Evolutionary conservation across 2,888 invertebrate genomes (phyloP).

Genomic region (Phlogophora meticulosa): DNA sequence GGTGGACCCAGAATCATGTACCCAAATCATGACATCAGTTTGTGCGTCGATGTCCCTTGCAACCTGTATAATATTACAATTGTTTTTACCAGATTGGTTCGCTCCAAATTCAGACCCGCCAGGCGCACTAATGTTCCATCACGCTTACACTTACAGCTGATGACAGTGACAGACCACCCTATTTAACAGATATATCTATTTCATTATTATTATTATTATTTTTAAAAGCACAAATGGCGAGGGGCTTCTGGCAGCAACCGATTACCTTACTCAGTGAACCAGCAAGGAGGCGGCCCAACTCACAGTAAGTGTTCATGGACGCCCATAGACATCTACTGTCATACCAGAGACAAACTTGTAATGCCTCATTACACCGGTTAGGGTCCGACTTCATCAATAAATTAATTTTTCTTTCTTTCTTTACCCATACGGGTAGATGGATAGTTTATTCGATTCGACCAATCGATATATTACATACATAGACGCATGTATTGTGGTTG

Average conservation of each 20-base stretch:
- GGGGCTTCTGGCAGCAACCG: constrained; percentile 59
- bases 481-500: too few species aligned
- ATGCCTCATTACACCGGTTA: too few species aligned
- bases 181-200: constrained; percentile 64
- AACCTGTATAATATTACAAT: too few species aligned
- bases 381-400: too few species aligned
- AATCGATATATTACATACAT: too few species aligned
- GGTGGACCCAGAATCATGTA: too few species aligned
- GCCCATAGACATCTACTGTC: not conserved
- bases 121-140: not conserved
- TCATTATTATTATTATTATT: constrained; percentile 68
- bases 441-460: too few species aligned
- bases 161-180: constrained; percentile 57
- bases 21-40: too few species aligned
- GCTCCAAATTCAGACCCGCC: not conserved
- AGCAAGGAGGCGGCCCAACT: not conserved
- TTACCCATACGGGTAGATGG: not conserved
- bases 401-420: not conserved
- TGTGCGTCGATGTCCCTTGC: too few species aligned
- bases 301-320: too few species aligned
- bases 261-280: constrained; percentile 5
- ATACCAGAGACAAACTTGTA: too few species aligned
- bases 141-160: not conserved
- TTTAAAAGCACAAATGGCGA: constrained; percentile 88
- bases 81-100: too few species aligned